Conservation (phyloP, 2,888 invertebrate genomes). For the Apamea monoglypha region DNA sequence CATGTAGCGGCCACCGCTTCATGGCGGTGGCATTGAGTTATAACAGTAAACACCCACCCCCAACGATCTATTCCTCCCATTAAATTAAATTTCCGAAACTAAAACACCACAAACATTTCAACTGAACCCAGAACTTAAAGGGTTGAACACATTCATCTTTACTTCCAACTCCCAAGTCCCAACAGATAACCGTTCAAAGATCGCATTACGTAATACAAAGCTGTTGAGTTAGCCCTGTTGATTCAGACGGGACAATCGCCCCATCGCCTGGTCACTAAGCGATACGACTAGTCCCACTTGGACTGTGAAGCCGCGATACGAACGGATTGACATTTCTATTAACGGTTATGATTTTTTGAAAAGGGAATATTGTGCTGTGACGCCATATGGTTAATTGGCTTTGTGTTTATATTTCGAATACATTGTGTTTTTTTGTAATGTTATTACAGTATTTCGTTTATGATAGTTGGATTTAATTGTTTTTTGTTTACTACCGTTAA, state of each 20-base stretch:
- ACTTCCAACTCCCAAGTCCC: conserved; percentile 39
- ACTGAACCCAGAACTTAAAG: conserved; percentile 45
- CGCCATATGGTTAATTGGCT: conserved; percentile 35
- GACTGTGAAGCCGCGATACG: conserved; percentile 60
- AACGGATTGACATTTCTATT: conserved; percentile 61
- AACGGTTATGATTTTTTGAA: conserved; percentile 63
- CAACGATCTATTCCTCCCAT: not conserved
- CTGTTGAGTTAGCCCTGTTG: conserved; percentile 66
- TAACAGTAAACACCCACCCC: not conserved
- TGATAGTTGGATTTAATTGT: conserved; percentile 5
- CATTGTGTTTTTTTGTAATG: conserved; percentile 7
- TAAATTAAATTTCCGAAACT: conserved; percentile 14
- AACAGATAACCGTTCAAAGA: conserved; percentile 51
- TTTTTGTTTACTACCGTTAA: not conserved
- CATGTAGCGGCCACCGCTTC: not conserved
- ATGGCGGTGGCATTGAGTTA: too few relatives aligned
- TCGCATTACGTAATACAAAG: conserved; percentile 62
- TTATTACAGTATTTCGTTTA: conserved; percentile 16
- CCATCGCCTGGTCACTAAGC: conserved; percentile 64
- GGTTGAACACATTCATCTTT: conserved; percentile 50
- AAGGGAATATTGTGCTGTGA: conserved; percentile 41
- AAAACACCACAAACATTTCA: conserved; percentile 40
- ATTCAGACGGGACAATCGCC: conserved; percentile 64
- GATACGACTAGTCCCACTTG: conserved; percentile 62
- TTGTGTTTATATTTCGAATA: conserved; percentile 29